Base-by-base conservation (phyloP, 92 coral and sea anemone species). In the Porites rus region DNA sequence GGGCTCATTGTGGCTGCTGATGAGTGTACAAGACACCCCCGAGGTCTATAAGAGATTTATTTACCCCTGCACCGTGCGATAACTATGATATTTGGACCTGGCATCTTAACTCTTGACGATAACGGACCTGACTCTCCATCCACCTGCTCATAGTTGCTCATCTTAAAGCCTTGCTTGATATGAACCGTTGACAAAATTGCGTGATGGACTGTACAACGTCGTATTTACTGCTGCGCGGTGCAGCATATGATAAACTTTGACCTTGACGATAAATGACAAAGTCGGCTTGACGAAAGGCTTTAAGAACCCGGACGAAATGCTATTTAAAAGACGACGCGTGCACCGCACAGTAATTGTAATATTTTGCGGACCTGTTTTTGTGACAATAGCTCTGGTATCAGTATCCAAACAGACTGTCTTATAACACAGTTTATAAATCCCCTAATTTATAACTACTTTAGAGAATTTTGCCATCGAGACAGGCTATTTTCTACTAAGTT, bases 1-100 rank as follows among this genome's bases (percentile, higher is more conserved):
- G 92, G 89, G 63, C 75, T 92, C 78, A 92, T 86, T 65, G 93
- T 92, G 78, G 95, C 93, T 6, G 95, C 95, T 56, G 93, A 92
- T 59, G 95, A 92, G 63, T 92, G 93, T 72, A 92, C 95, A 1
- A 85, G 87, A 13, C 82, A 84, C 10, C 80, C 79, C 16, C n/a
- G 78, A 31, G 84, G 79, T 61, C 25, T 21, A 51, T 83, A 59
- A 83, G 24, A 72, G 53, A 17, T 20, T 60, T 72, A 61, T 83
- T 74, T 62, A 22, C 72, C 51, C 25, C 63, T 46, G 78, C 64
- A 22, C 62, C 18, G 74, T 73, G 79, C 87, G 17, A 61, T 51
- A 72, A 61, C 79, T 72, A 51, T 51, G 65, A 70, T 59, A 70
- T 70, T 58, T 69, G 76, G 51, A 78, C 73, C 11, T 7, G 62